Percentiles rank a stretch among this genome's conserved stretches.
phyloP scores from a whole-genome alignment of 1,140 invertebrate species.

The Heliconius eleuchia region DNA sequence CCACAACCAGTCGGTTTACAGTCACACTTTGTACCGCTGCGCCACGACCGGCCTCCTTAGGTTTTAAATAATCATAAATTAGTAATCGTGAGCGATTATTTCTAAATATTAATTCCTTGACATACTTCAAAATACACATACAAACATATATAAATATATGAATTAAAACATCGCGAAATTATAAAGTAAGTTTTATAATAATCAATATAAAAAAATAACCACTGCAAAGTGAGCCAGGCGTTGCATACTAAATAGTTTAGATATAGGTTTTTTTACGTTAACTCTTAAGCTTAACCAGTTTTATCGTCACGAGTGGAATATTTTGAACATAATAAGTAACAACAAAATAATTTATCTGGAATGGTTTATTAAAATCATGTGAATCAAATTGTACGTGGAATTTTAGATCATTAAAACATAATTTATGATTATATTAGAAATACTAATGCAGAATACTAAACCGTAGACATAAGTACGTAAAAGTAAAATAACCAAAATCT shows the following conservation, averaged over 20 bases:
- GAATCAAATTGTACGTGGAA: not conserved
- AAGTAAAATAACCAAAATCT: too few species aligned
- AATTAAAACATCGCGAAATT: not conserved
- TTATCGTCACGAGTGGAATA: constrained; percentile 5
- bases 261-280: not conserved
- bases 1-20: too few species aligned
- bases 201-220: not conserved
- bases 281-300: not conserved
- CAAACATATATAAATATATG: not conserved
- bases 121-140: not conserved
- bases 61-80: not conserved
- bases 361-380: not conserved
- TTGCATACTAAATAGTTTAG: not conserved
- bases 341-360: not conserved
- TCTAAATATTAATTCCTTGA: constrained; percentile 7
- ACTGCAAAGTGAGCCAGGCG: not conserved
- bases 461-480: too few species aligned
- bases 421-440: not conserved
- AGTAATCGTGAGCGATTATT: not conserved
- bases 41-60: not conserved
- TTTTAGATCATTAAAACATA: not conserved
- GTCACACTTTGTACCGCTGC: too few species aligned
- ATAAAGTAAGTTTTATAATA: not conserved
- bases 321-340: not conserved
- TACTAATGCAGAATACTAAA: not conserved